Base-by-base conservation (phyloP, 2,888 invertebrate genomes). In the Agrilus mali region DNA sequence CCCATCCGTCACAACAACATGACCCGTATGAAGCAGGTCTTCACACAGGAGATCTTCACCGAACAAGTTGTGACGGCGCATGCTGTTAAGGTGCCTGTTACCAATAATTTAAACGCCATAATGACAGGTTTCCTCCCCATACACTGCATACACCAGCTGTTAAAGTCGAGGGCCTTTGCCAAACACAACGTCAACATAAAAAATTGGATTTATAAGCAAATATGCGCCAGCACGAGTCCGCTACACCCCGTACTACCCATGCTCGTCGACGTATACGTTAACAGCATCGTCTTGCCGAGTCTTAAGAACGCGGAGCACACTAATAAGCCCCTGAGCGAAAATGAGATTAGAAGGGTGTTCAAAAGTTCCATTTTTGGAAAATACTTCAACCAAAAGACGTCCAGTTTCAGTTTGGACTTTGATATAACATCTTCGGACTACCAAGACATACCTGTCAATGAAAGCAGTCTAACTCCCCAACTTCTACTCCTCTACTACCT, bases 121-220 rank as follows among this genome's bases (percentile, higher is more conserved):
- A 86, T 93, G 57, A 79, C 84, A 1, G 93, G 95, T 7, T 95
- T 93, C 65, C 67, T 97, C 42, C 95, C 96, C 0, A 87, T 96
- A 13, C 95, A 96, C 65, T 96, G 96, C 62, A 93, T 96, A 53
- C 92, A 95, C 60, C 96, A 96, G 61, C 69, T 96, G 36, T 70
- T 97, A 12, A 94, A 94, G 63, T 93, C 90, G 6, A 72, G 95
- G 50, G 90, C 93, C 1, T 96, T 96, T 63, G 87, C 93, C 0
- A 96, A 95, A 63, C 90, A 96, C 63, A 88, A 90, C 65, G 94
- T 96, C 1, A 89, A 92, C 0, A 94, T 96, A 6, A 94, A 93
- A 68, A 87, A 83, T 57, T 96, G 96, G 96, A 95, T 96, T 50
- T 95, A 92, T 59, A 79, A 80, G 52, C 96, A 97, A 70, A 86